These are phyloP conservation scores for Keiferia lycopersicella DNA, from an alignment of 2,888 invertebrate genomes.

Conservation along the genomic window DNA sequence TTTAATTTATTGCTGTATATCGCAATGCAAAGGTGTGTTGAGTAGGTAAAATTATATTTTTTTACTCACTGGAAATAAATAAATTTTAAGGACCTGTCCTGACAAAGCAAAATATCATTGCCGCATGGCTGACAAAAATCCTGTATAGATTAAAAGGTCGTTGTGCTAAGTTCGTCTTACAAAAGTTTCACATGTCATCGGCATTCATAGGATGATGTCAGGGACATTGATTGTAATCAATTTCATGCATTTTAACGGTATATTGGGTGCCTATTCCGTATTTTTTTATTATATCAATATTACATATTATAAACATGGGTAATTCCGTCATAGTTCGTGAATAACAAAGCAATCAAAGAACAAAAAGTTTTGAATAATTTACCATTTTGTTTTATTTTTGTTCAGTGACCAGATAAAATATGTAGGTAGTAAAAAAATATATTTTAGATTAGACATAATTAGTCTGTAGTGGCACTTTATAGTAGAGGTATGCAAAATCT, in stretches of 20 bases:
- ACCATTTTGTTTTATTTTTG: not conserved
- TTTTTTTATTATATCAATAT: no score
- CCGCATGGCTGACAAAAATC: not conserved
- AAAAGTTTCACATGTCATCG: not conserved
- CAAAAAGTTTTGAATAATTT: not conserved
- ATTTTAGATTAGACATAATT: no score
- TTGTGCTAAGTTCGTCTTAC: not conserved
- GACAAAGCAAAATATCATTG: not conserved
- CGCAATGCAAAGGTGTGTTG: constrained; percentile 19
- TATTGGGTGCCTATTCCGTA: not conserved
- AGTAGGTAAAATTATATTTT: not conserved
- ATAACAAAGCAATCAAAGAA: no score
- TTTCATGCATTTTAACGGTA: not conserved
- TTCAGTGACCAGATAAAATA: no score
- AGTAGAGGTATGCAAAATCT: not conserved
- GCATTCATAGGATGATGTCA: constrained; percentile 2
- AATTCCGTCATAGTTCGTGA: no score
- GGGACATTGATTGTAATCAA: not conserved
- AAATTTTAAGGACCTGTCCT: not conserved
- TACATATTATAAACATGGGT: no score
- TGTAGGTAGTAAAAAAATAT: no score
- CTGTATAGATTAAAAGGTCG: not conserved
- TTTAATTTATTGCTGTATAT: constrained; percentile 13
- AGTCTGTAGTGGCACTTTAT: no score
- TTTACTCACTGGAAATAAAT: not conserved